Base-by-base conservation (phyloP, 2,888 invertebrate genomes). In the Eudemis profundana region DNA sequence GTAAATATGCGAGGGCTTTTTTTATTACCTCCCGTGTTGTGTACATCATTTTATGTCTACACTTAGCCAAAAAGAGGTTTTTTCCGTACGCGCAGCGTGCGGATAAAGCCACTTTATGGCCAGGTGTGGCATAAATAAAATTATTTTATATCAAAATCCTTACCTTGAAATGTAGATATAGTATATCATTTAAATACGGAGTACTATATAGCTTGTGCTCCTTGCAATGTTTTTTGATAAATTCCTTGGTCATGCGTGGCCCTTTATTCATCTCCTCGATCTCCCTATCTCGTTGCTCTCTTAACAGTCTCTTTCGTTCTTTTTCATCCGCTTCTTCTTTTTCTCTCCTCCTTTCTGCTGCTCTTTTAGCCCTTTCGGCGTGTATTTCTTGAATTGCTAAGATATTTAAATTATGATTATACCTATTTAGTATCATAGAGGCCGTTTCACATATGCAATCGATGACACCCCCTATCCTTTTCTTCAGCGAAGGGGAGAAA, bases 161-260 rank as follows among this genome's bases (percentile, higher is more conserved):
- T 86, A 96, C 97, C 96, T 95, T 98, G 95, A 93, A 98, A 91
- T 99, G 98, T 42, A 99, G 93, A 85, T 99, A 99, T 0, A 99
- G 92, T 10, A 98, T 97, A 84, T 98, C 98, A 84, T 99, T 99
- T 8, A 99, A 89, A 73, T 95, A 89, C 0, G 98, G 98, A 0
- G 98, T 98, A 71, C 94, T 93, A 81, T 98, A 99, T 0, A 98
- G 88, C 76, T 96, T 95, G 70, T 96, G 93, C 69, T 97, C 95
- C 79, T 95, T 96, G 89, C 98, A 99, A 75, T 96, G 95, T 61
- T 97, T 94, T 71, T 90, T 93, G 50, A 99, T 93, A 57, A 94
- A 95, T 72, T 96, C 94, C 79, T 97, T 96, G 0, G 98, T 98
- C 94, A 99, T 97, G 72, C 84, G 74, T 4, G 92, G 92, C 0